A percentile compares a stretch with the other conserved stretches of the same genome.
Conservation (phyloP, 1,140 invertebrate genomes). For the Saccostrea cuccullata region DNA sequence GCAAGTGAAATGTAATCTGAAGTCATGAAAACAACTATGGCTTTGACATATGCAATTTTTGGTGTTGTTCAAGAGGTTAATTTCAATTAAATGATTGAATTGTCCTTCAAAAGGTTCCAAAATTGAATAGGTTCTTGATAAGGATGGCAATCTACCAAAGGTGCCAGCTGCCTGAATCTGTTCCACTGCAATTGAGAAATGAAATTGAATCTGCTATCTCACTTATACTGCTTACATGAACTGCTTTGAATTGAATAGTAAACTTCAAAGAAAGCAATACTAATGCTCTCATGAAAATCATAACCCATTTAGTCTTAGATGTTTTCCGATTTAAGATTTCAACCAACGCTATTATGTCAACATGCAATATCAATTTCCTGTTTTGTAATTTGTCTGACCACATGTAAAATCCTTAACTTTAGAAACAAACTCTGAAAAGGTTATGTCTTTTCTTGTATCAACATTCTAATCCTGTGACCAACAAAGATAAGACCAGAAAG, state of each 20-base stretch:
- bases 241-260: slow-evolving; percentile 18
- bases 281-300: slow-evolving; percentile 23
- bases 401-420: slow-evolving; percentile 18
- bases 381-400: slow-evolving; percentile 28
- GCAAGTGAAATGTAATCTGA: not conserved
- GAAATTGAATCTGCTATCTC: too few relatives aligned
- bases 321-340: slow-evolving; percentile 41
- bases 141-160: not conserved
- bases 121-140: not conserved
- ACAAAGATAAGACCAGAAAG: slow-evolving; percentile 31
- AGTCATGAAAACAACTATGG: not conserved
- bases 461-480: slow-evolving; percentile 26
- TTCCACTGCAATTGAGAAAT: slow-evolving; percentile 36
- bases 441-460: slow-evolving; percentile 27
- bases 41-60: not conserved
- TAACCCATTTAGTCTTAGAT: slow-evolving; percentile 44
- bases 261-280: slow-evolving; percentile 27
- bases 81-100: not conserved
- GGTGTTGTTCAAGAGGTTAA: not conserved
- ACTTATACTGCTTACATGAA: not conserved
- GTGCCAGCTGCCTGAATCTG: not conserved
- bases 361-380: slow-evolving; percentile 32
- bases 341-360: slow-evolving; percentile 41
- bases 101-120: slow-evolving; percentile 8
- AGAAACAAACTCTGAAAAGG: slow-evolving; percentile 46